Evolutionary conservation across 2,888 invertebrate species (phyloP).

Genomic region (Thereva unica): DNA sequence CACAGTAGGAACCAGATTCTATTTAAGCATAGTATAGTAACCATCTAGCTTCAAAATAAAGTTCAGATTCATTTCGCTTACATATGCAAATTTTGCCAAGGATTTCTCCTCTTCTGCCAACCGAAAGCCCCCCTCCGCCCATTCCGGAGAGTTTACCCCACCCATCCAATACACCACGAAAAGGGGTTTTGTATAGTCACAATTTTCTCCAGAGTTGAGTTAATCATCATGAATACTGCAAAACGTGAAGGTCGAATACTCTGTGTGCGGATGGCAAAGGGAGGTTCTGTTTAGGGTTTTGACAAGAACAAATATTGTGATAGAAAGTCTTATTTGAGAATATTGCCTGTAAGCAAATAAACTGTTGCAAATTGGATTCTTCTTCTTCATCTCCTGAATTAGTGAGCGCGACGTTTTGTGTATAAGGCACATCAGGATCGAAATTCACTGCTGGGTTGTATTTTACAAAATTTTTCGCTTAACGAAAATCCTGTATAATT

Average conservation of each 20-base stretch:
- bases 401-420: too few relatives aligned
- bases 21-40: too few relatives aligned
- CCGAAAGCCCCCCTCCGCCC: too few relatives aligned
- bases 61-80: slow-evolving; percentile 31
- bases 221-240: slow-evolving; percentile 11
- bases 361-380: slow-evolving; percentile 34
- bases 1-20: too few relatives aligned
- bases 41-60: slow-evolving; percentile 11
- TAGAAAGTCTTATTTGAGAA: slow-evolving; percentile 34
- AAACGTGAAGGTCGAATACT: slow-evolving; percentile 32
- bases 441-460: too few relatives aligned
- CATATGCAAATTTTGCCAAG: slow-evolving; percentile 30
- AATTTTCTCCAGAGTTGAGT: slow-evolving; percentile 16
- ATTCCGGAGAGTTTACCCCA: too few relatives aligned
- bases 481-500: too few relatives aligned
- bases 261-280: neutral
- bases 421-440: too few relatives aligned
- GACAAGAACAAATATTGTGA: slow-evolving; percentile 31
- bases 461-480: too few relatives aligned
- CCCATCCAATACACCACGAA: slow-evolving; percentile 8
- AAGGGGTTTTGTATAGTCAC: slow-evolving; percentile 22
- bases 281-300: slow-evolving; percentile 23
- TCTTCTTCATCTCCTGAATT: slow-evolving; percentile 2
- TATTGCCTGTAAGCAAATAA: slow-evolving; percentile 32
- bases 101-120: too few relatives aligned